Evolutionary conservation across 2,888 invertebrate species (phyloP).

Genomic region (Myopa testacea): DNA sequence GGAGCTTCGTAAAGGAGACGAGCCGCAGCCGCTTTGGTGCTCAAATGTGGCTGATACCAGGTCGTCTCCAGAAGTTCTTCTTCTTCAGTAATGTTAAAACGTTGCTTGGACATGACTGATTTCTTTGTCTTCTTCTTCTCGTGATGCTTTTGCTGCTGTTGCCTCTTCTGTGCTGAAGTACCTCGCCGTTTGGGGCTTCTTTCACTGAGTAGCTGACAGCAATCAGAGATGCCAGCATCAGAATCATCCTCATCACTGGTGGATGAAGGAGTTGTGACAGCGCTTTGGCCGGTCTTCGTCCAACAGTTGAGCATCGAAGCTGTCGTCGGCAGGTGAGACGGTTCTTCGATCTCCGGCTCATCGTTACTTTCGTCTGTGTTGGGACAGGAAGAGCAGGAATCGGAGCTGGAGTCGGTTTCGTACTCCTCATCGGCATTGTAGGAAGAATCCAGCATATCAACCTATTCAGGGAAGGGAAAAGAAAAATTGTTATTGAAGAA

Average conservation of each 20-base stretch:
- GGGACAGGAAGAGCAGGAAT: slow-evolving; percentile 51
- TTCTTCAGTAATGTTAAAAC: slow-evolving; percentile 49
- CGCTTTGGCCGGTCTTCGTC: background rate
- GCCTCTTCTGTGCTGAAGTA: background rate
- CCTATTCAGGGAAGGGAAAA: slow-evolving; percentile 41
- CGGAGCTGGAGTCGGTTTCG: slow-evolving; percentile 56
- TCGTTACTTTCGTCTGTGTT: slow-evolving; percentile 34
- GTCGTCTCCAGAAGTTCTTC: slow-evolving; percentile 54
- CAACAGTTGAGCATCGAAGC: slow-evolving; percentile 10
- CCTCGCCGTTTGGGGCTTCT: slow-evolving; percentile 40
- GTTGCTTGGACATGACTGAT: slow-evolving; percentile 23
- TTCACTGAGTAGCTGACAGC: slow-evolving; percentile 57
- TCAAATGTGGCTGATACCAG: slow-evolving; percentile 62
- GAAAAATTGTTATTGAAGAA: slow-evolving; percentile 1
- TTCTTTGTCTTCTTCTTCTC: slow-evolving; percentile 3
- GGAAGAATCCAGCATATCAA: slow-evolving; percentile 59
- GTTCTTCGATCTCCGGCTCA: background rate
- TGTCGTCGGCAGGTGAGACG: background rate
- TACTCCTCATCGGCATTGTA: slow-evolving; percentile 60
- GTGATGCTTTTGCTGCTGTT: slow-evolving; percentile 29
- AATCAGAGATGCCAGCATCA: slow-evolving; percentile 61
- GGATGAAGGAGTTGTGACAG: background rate
- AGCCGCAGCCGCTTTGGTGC: slow-evolving; percentile 56
- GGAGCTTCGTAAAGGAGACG: slow-evolving; percentile 53
- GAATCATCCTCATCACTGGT: slow-evolving; percentile 40